Conservation (phyloP, 2,888 invertebrate species). For the Drosophila algonquin region DNA sequence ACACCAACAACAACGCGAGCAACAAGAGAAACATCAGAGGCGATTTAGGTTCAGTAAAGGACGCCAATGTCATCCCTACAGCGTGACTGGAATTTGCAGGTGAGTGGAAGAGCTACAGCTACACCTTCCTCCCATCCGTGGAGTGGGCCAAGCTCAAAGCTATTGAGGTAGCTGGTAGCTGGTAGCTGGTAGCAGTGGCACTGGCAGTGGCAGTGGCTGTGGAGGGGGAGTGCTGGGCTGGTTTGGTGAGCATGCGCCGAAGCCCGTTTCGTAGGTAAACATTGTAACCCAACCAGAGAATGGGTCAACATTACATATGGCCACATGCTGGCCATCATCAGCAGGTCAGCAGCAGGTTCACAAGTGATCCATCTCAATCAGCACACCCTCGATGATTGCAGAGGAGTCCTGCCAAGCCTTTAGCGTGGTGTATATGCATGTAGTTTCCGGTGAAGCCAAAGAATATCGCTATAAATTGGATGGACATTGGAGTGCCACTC, state of each 20-base stretch:
- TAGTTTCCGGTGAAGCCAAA: neutral
- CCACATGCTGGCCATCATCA: constrained; percentile 19
- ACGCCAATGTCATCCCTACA: constrained; percentile 83
- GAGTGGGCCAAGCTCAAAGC: constrained; percentile 58
- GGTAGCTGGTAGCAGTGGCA: constrained; percentile 46
- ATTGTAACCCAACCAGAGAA: constrained; percentile 29
- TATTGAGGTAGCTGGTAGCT: constrained; percentile 57
- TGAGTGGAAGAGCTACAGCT: constrained; percentile 30
- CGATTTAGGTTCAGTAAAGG: constrained; percentile 71
- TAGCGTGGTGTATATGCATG: neutral
- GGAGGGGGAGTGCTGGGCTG: constrained; percentile 33
- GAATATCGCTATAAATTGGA: neutral
- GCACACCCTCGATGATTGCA: neutral
- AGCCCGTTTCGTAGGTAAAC: constrained; percentile 12
- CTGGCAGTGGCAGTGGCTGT: neutral
- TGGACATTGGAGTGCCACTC: neutral
- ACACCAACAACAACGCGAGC: constrained; percentile 84
- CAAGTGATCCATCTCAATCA: constrained; percentile 1
- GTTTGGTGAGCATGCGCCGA: constrained; percentile 45
- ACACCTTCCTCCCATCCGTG: constrained; percentile 11
- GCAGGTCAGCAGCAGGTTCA: neutral
- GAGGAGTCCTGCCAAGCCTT: neutral
- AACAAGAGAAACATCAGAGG: constrained; percentile 81
- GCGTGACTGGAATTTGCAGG: constrained; percentile 84
- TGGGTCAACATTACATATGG: constrained; percentile 49